A percentile compares a stretch with the other conserved stretches of the same genome.
These are phyloP conservation scores for Micropoecilia bifurca DNA, from an alignment of 2,797 vertebrate species.

Conservation along the genomic window DNA sequence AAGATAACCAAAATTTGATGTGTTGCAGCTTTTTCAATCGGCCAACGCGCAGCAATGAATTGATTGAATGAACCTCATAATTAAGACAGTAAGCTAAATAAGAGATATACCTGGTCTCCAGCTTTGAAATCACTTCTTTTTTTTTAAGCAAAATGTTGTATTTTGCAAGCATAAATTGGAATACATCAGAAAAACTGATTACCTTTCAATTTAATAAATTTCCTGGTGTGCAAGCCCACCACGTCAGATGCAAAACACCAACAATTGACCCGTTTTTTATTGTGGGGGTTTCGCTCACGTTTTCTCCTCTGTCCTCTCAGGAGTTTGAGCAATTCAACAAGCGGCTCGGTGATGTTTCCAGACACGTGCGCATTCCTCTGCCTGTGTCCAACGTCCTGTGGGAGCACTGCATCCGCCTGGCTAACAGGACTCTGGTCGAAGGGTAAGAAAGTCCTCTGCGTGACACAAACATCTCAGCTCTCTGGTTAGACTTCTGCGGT, in stretches of 20 bases:
- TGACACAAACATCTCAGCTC: not conserved
- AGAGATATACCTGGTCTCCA: conserved; percentile 3
- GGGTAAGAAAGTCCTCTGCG: conserved; percentile 83
- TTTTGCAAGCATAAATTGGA: no score
- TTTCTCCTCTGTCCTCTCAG: conserved; percentile 70
- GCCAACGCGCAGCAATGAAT: no score
- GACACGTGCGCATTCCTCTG: conserved; percentile 93
- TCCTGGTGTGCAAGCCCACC: not conserved
- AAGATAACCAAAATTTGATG: not conserved
- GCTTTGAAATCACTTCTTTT: not conserved
- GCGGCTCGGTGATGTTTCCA: conserved; percentile 90
- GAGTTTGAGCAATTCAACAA: conserved; percentile 96
- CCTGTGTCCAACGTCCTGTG: conserved; percentile 97
- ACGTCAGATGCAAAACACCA: not conserved
- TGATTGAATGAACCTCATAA: no score
- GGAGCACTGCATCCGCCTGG: conserved; percentile 98
- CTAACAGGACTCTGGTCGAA: conserved; percentile 97
- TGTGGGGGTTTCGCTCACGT: not conserved
- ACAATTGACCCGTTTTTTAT: not conserved
- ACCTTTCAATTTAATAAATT: not conserved
- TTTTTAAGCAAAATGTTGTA: not conserved
- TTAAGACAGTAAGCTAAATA: not conserved
- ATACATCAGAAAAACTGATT: not conserved
- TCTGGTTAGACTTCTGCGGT: not conserved
- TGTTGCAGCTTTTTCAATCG: not conserved